Base-by-base conservation (phyloP, 2,797 vertebrate genomes). In the Lacerta bilineata region DNA sequence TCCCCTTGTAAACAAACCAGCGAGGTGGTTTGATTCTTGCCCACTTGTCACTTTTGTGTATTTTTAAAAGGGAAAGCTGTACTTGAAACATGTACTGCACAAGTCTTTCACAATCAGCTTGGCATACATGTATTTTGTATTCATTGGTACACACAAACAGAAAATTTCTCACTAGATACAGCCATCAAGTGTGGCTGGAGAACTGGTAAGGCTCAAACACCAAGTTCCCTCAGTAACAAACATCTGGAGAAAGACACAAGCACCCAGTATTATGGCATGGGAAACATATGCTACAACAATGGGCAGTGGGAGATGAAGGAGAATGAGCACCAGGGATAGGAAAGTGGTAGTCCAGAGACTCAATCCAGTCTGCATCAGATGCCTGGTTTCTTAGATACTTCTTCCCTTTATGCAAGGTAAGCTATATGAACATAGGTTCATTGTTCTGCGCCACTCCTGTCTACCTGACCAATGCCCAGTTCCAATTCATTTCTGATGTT, bases 401-500 rank as follows among this genome's bases (percentile, higher is more conserved):
- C 87, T 2, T 8, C 9, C 4, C 64, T 80, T 89, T 90, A 86
- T 20, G 72, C 85, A 55, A 43, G 39, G 43, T 46, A 61, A 64
- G 59, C 86, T 78, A 87, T 91, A 87, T 88, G 91, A 89, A 87
- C 82, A 75, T 75, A 92, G 36, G 36, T 43, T 79, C 74, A n/a
- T 55, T 55, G 8, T 89, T 59, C 91, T 89, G 89, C 43, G 76
- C 68, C 74, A 84, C 82, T 39, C 91, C 84, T 72, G 78, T 41
- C 82, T 83, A 82, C 88, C 86, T n/a, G 69, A 68, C 41, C 90
- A 87, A 86, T 43, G 75, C 80, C 72, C 27, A 88, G 8, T 10
- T 23, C 4, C 71, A 85, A 66, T 2, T 75, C 8, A 68, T 64
- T 64, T 79, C 83, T 79, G 80, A 87, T 74, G 80, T 86, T 74